Base-by-base conservation (phyloP, 1,140 invertebrate genomes). In the Calosoma granatense region DNA sequence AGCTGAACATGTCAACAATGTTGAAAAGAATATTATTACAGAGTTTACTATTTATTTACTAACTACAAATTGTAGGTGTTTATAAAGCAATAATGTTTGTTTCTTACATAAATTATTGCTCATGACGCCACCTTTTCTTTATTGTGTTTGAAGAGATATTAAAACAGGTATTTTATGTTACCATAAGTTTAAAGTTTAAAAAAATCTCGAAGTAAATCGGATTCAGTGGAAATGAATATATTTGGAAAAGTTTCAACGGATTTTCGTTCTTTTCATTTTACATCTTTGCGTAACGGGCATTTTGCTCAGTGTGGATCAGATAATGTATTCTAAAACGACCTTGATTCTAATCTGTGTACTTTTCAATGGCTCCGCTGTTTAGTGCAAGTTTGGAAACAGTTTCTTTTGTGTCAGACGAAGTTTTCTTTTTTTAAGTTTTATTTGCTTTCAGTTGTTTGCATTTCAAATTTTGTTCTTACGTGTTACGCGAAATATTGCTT, bases 361-460 rank as follows among this genome's bases (percentile, higher is more conserved):
- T 36, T 12, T 17, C 41, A n/a, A n/a, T n/a, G 41, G 17, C 15
- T 47, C 6, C 41, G 6, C 26, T n/a, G 26, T n/a, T 9, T 36
- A 9, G 41, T 6, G 41, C 6, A 9, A 47, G 15, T 47, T 12
- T 36, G 6, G 6, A 47, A 47, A 17, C 17, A 17, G 41, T 4
- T 9, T 12, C 41, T 47, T 47, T 17, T 47, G 9, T 47, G 17
- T 47, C 15, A 14, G 14, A 30, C n/a, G n/a, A n/a, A n/a, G n/a
- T n/a, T n/a, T n/a, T n/a, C 17, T 47, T 47, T 17, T 47, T 17
- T 47, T 17, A 17, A 47, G 3, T 9, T 47, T 47, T 47, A 3
- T 47, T 47, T 47, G 41, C 41, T 47, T 47, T 17, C 15, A 47
- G 41, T 17, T 47, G 41, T 47, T 47, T 47, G 9, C 41, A 47